Evolutionary conservation across 2,113 vertebrate species (phyloP).

Genomic region (Cranoglanis bouderius): DNA sequence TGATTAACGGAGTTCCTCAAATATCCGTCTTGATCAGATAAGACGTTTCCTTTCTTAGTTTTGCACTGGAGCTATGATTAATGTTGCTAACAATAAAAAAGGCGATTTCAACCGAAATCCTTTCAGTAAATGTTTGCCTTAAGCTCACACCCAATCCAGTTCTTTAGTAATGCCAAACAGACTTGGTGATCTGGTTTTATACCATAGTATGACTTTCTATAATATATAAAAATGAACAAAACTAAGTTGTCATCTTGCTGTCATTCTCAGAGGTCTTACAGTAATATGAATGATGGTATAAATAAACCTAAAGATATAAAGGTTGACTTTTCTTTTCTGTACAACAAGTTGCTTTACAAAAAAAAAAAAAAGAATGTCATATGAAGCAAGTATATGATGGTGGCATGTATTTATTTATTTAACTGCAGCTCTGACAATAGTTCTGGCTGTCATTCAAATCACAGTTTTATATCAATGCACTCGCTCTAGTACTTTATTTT

Average conservation of each 20-base stretch:
- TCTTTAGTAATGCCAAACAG: not conserved
- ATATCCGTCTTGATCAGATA: not conserved
- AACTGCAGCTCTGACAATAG: not conserved
- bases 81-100: not conserved
- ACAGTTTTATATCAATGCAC: not conserved
- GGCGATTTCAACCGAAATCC: not conserved
- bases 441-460: not conserved
- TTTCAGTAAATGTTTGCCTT: not conserved
- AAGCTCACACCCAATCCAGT: not conserved
- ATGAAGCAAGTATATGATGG: no score
- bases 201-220: not conserved
- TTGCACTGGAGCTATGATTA: not conserved
- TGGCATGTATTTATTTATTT: not conserved
- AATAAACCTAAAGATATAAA: not conserved
- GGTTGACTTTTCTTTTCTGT: not conserved
- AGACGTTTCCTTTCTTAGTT: not conserved
- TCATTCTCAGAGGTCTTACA: not conserved
- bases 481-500: not conserved
- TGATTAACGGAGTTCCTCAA: not conserved
- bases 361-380: no score
- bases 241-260: no score
- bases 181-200: not conserved
- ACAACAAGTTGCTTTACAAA: no score
- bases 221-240: no score
- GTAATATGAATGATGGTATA: not conserved